A percentile compares a stretch with the other conserved stretches of the same genome.
Evolutionary conservation across 2,797 vertebrate genomes (phyloP).

Genomic region (Coreius guichenoti): DNA sequence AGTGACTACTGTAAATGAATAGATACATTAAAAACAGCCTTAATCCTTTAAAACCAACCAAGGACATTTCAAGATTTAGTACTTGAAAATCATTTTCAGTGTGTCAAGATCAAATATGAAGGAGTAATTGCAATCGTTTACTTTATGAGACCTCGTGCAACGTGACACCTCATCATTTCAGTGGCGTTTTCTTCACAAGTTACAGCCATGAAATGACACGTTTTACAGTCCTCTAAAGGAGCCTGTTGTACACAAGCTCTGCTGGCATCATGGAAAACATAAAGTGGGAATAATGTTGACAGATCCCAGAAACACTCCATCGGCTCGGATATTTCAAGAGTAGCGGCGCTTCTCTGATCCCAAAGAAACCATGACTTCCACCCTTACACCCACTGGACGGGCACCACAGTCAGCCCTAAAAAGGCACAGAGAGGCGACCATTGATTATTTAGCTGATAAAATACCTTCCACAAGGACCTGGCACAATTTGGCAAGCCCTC

Average conservation of each 20-base stretch:
- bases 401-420: slow-evolving; percentile 37
- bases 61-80: neutral
- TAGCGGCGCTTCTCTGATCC: neutral
- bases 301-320: slow-evolving; percentile 42
- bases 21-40: neutral
- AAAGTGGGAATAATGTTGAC: slow-evolving; percentile 27
- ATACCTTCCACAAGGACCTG: slow-evolving; percentile 65
- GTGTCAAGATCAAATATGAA: slow-evolving; percentile 11
- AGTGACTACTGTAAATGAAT: neutral
- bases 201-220: slow-evolving; percentile 19
- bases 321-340: slow-evolving; percentile 22
- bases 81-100: slow-evolving; percentile 12
- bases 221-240: slow-evolving; percentile 33
- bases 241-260: slow-evolving; percentile 26
- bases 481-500: slow-evolving; percentile 59
- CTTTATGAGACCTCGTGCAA: slow-evolving; percentile 24
- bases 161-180: slow-evolving; percentile 40
- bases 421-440: slow-evolving; percentile 44
- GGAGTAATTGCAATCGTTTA: slow-evolving; percentile 33
- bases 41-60: neutral
- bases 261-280: slow-evolving; percentile 39
- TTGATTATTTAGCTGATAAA: slow-evolving; percentile 66
- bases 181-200: slow-evolving; percentile 13
- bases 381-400: slow-evolving; percentile 13
- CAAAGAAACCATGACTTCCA: slow-evolving; percentile 10